These are phyloP conservation scores for Ctenochaetus hawaiiensis DNA, from an alignment of 2,797 vertebrate species.

Conservation along the genomic window DNA sequence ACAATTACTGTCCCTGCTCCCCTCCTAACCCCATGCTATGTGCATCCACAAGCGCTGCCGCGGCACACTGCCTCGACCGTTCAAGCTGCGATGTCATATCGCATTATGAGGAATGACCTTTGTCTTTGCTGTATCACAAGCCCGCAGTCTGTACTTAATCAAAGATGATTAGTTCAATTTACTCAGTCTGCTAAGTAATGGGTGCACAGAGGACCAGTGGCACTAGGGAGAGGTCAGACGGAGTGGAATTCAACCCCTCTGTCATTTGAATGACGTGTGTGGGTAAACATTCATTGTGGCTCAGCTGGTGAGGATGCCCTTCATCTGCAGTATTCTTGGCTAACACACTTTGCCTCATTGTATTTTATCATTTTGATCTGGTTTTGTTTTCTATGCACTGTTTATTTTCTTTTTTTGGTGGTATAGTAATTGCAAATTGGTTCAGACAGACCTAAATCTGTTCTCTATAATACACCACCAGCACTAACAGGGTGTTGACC, in stretches of 20 bases:
- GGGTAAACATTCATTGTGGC: slow-evolving; percentile 58
- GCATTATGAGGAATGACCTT: slow-evolving; percentile 83
- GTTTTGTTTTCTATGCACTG: neutral
- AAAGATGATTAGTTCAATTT: slow-evolving; percentile 86
- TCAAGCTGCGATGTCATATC: slow-evolving; percentile 70
- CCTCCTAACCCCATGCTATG: slow-evolving; percentile 5
- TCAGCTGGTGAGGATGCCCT: slow-evolving; percentile 31
- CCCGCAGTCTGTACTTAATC: slow-evolving; percentile 80
- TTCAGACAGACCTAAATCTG: too few relatives aligned
- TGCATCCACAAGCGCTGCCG: slow-evolving; percentile 15
- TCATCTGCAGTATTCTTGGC: slow-evolving; percentile 6
- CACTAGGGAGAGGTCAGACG: slow-evolving; percentile 68
- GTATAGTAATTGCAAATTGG: neutral
- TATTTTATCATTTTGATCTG: neutral
- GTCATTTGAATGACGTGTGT: slow-evolving; percentile 48
- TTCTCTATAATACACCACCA: neutral
- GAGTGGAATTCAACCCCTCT: slow-evolving; percentile 41
- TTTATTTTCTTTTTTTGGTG: neutral
- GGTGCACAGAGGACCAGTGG: slow-evolving; percentile 58
- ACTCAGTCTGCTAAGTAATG: slow-evolving; percentile 75
- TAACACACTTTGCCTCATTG: neutral
- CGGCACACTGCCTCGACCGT: slow-evolving; percentile 46
- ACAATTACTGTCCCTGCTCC: slow-evolving; percentile 64
- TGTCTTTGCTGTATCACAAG: slow-evolving; percentile 73
- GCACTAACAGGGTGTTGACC: neutral